Evolutionary conservation across 1,140 invertebrate genomes (phyloP), one percentile per base, ranked within the genome.

Genomic region (Listronotus oregonensis): DNA sequence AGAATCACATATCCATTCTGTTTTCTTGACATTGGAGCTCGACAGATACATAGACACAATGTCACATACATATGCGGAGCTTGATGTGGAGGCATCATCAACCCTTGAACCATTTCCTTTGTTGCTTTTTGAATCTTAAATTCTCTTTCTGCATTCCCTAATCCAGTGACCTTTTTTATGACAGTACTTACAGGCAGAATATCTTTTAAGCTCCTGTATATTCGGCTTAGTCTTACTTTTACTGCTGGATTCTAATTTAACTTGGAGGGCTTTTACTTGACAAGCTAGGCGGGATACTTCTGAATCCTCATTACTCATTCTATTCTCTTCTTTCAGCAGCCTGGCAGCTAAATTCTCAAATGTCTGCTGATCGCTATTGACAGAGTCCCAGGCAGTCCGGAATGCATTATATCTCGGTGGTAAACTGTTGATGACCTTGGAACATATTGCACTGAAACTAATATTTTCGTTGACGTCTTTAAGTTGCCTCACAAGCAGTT

Each of bases 401-500:
- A 79, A 76, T 14, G 64, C 70, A 73, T 71, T n/a, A 81, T 77
- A 68, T 81, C 79, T 42, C n/a, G 78, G 78, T 31, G 77, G 70
- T 40, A 73, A 78, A 47, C 73, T 72, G 77, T 68, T 58, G 72
- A 58, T 61, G n/a, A n/a, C 75, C 77, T 43, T n/a, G 56, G 71
- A 46, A 67, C 55, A 63, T 40, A 42, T 69, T 39, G 44, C 44
- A 54, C 58, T 52, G 1, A n/a, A n/a, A n/a, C n/a, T 34, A 11
- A 52, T 61, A 43, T n/a, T 54, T 39, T 27, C 47, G 37, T 42
- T n/a, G n/a, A n/a, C n/a, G n/a, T n/a, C n/a, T n/a, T n/a, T n/a
- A n/a, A n/a, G n/a, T n/a, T 58, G 10, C 11, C 68, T 43, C 46
- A 60, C 58, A n/a, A n/a, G n/a, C n/a, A n/a, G n/a, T n/a, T n/a